These are phyloP conservation scores for Hippocampus comes DNA, from an alignment of 2,113 vertebrate species.

Conservation along the genomic window DNA sequence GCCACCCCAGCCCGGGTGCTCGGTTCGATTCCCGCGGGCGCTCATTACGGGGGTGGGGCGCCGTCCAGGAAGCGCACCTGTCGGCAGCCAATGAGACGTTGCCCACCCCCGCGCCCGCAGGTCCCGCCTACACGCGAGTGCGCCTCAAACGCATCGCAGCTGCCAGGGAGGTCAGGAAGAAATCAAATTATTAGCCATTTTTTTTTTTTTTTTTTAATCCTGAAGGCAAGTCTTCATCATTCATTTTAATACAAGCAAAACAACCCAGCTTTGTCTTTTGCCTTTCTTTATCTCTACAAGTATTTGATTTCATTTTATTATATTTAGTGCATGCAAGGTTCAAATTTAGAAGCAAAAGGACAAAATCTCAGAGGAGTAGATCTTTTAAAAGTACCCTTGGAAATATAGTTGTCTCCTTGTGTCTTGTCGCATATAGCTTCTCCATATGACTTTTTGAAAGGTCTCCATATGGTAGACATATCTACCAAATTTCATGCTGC, in stretches of 20 bases:
- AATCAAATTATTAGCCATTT: background rate
- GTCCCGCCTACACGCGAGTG: conserved; percentile 51
- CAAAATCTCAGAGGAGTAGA: background rate
- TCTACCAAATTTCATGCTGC: background rate
- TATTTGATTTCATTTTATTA: too few species aligned
- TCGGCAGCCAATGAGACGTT: conserved; percentile 59
- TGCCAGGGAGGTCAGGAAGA: conserved; percentile 8
- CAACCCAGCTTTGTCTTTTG: background rate
- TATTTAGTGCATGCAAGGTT: too few species aligned
- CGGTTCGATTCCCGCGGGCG: conserved; percentile 47
- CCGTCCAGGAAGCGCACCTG: conserved; percentile 62
- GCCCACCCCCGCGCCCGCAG: conserved; percentile 54
- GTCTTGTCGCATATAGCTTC: too few species aligned
- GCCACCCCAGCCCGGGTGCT: conserved; percentile 17
- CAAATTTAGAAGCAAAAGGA: background rate
- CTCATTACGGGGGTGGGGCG: conserved; percentile 63
- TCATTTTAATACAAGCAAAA: background rate
- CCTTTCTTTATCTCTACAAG: background rate
- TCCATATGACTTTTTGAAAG: too few species aligned
- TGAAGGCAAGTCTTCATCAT: background rate
- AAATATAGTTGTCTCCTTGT: background rate
- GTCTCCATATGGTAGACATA: too few species aligned
- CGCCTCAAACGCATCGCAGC: background rate
- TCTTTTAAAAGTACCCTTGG: too few species aligned
- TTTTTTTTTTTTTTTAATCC: background rate